Evolutionary conservation across 2,113 vertebrate species (phyloP).

Genomic region (Falco punctatus): DNA sequence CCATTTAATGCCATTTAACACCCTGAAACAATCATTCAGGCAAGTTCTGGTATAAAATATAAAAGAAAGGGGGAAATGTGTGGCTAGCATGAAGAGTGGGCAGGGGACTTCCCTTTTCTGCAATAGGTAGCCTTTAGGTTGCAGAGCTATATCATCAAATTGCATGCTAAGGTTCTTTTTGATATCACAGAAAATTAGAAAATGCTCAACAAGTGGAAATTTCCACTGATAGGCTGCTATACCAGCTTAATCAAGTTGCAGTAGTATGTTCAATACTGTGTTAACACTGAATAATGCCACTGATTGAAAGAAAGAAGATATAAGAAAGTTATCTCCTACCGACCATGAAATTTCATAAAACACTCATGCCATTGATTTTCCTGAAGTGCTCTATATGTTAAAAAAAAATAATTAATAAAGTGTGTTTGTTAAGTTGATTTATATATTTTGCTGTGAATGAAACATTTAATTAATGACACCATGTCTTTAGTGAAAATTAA

Average conservation of each 20-base stretch:
- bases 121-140: background rate
- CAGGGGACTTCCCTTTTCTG: background rate
- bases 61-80: background rate
- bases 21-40: background rate
- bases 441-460: background rate
- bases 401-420: too few species aligned
- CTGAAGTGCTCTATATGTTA: background rate
- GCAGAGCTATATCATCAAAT: background rate
- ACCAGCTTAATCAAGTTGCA: background rate
- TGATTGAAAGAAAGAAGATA: background rate
- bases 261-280: background rate
- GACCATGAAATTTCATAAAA: background rate
- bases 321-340: background rate
- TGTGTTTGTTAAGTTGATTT: background rate
- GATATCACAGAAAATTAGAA: background rate
- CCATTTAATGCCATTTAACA: accelerated
- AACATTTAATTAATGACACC: background rate
- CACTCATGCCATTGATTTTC: background rate
- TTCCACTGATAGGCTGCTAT: background rate
- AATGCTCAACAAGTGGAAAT: background rate
- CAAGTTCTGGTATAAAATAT: background rate
- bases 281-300: background rate
- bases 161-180: background rate
- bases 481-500: background rate
- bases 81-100: background rate